Base-by-base conservation (phyloP, 92 coral and sea anemone species). In the Palythoa grandiflora region DNA sequence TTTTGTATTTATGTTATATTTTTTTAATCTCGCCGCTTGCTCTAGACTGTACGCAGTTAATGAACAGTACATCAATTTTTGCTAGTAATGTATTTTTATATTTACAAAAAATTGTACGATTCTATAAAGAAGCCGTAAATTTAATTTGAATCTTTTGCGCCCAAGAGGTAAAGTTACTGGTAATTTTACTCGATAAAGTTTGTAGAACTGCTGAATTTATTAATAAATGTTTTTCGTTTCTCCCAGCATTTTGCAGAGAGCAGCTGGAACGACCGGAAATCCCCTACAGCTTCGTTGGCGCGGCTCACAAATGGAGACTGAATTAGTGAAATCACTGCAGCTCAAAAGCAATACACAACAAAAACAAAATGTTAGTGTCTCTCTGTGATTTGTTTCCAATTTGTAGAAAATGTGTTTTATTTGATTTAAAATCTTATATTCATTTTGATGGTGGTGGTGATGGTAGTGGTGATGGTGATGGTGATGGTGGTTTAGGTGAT, bases 201-300 rank as follows among this genome's bases (percentile, higher is more conserved):
- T 63, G 20, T 19, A 16, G n/a, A 63, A 63, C 7, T 63, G 4
- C 35, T 16, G 70, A 16, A 9, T n/a, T 16, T 7, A 19, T 16
- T 44, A 61, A 61, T 16, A 16, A 21, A 21, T 21, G 5, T n/a
- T 63, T 16, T 80, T 80, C 10, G 16, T 80, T 65, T 66, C 51
- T 81, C 59, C 38, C 44, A 81, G 86, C 3, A 48, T 81, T 66
- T 66, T 81, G 38, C 86, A 66, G 11, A 36, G 55, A 50, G 86
- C 86, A 81, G 86, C 86, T 81, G 86, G 86, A 2, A 66, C 38
- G 20, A 66, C 75, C 57, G 86, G 86, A 81, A 60, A 74, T 65
- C 75, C 71, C 1, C 63, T 71, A 5, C 75, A 68, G 28, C 86
- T 81, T 50, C 75, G 52, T 3, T 81, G 86, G 86, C 75, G 40